These are phyloP conservation scores for Colossoma macropomum DNA, from an alignment of 2,113 vertebrate species.

Conservation along the genomic window DNA sequence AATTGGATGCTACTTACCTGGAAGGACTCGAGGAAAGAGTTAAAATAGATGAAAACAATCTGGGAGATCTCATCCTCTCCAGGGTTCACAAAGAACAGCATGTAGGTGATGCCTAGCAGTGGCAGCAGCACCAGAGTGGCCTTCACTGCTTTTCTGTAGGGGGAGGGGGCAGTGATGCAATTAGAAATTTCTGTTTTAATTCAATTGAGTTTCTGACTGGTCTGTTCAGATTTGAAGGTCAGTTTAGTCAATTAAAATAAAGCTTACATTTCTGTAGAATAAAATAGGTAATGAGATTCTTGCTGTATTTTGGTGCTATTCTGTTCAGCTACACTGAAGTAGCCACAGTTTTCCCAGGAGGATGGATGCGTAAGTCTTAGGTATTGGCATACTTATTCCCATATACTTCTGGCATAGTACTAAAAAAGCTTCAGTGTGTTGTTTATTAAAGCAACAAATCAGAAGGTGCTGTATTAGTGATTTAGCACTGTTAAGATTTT, in stretches of 20 bases:
- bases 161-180: not conserved
- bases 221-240: not conserved
- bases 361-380: no score
- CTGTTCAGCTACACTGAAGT: no score
- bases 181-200: not conserved
- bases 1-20: constrained; percentile 79
- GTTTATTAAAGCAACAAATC: no score
- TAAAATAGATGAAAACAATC: constrained; percentile 97
- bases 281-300: not conserved
- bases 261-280: not conserved
- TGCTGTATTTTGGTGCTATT: not conserved
- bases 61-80: constrained; percentile 95
- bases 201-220: not conserved
- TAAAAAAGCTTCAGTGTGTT: no score
- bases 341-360: not conserved
- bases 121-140: constrained; percentile 95
- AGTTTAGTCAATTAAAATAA: not conserved
- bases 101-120: constrained; percentile 97
- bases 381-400: no score
- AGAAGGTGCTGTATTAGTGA: no score
- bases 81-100: constrained; percentile 97
- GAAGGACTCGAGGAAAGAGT: constrained; percentile 96
- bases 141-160: constrained; percentile 93
- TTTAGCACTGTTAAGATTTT: no score
- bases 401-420: no score